phyloP scores from a whole-genome alignment of 1,140 invertebrate species.

The Stegodyphus mimosarum region DNA sequence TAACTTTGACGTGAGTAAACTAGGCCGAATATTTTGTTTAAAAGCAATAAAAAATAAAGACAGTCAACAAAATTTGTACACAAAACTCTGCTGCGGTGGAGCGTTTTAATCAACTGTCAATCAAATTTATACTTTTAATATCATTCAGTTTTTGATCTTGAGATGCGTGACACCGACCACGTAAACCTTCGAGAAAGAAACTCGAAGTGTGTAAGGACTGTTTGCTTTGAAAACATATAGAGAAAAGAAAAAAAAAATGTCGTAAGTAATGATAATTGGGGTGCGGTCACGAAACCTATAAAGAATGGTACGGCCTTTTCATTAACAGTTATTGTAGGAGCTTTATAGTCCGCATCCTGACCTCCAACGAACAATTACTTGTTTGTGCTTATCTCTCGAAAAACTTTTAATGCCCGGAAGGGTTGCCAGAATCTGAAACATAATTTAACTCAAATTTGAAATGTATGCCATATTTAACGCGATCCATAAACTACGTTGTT shows the following conservation, averaged over 20 bases:
- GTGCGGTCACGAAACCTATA: constrained; percentile 13
- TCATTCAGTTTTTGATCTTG: no score
- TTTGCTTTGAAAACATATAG: constrained; percentile 12
- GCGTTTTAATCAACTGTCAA: no score
- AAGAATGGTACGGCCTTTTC: constrained; percentile 2
- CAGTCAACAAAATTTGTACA: no score
- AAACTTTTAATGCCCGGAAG: neutral
- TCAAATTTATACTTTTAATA: no score
- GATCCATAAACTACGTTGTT: no score
- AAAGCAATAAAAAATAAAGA: no score
- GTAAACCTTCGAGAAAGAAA: no score
- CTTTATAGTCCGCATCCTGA: neutral
- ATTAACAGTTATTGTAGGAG: constrained; percentile 41
- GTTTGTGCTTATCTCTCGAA: neutral
- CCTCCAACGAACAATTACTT: constrained; percentile 1
- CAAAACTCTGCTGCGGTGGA: no score
- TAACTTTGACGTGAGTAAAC: no score
- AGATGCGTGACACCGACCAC: no score
- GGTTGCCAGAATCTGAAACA: neutral
- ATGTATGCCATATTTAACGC: neutral
- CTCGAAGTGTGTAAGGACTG: neutral
- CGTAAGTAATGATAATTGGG: constrained; percentile 47
- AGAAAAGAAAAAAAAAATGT: neutral
- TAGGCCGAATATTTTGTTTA: no score
- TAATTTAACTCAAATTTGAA: neutral